These are phyloP conservation scores for Drosophila kanapiae DNA, from an alignment of 1,140 invertebrate genomes.

Conservation along the genomic window DNA sequence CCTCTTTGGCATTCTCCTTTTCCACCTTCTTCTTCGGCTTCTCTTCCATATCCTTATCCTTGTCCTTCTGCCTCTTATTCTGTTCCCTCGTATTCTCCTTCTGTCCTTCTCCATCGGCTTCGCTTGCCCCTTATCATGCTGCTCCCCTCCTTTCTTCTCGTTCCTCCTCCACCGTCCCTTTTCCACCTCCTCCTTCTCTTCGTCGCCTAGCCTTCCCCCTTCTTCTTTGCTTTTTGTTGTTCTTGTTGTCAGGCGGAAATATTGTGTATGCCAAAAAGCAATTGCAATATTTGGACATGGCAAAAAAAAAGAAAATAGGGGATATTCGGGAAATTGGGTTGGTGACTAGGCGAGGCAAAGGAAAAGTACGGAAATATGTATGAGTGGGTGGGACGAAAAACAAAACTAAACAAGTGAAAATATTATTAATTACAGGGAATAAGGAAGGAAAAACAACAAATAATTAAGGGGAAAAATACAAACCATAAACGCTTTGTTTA, in stretches of 20 bases:
- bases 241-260: slow-evolving; percentile 38
- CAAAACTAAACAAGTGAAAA: background rate
- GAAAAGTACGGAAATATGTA: no score
- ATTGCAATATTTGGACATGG: slow-evolving; percentile 40
- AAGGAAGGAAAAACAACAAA: no score
- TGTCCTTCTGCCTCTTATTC: background rate
- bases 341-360: background rate
- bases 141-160: background rate
- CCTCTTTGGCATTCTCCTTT: no score
- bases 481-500: no score
- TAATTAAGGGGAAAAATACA: no score
- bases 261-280: slow-evolving; percentile 47
- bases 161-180: background rate
- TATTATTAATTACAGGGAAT: background rate
- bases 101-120: background rate
- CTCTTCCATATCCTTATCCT: slow-evolving; percentile 1
- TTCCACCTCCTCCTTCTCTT: background rate
- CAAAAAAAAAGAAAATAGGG: slow-evolving; percentile 6
- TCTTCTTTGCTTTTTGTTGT: slow-evolving; percentile 5
- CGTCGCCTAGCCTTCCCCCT: background rate
- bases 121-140: background rate
- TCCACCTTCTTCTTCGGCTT: background rate
- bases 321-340: slow-evolving; percentile 5
- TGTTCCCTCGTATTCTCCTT: background rate
- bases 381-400: background rate